phyloP scores from a whole-genome alignment of 2,888 invertebrate genomes.

The Ormyrus rosae region DNA sequence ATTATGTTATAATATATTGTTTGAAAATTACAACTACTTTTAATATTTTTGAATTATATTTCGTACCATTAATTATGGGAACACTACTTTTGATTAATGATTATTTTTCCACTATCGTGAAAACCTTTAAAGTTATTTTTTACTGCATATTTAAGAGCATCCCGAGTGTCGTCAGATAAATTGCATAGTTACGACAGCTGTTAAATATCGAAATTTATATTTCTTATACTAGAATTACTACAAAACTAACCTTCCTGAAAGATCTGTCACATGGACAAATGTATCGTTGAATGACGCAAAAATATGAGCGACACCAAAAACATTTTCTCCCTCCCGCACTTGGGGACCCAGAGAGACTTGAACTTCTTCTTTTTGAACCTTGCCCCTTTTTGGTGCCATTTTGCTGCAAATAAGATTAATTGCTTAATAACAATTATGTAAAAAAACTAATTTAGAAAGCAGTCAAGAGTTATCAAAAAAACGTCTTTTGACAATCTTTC shows the following conservation, averaged over 20 bases:
- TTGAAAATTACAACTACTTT: too few species aligned
- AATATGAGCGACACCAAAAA: constrained; percentile 99
- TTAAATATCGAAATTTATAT: too few species aligned
- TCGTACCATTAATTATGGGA: too few species aligned
- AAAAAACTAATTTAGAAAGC: neutral
- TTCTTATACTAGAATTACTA: neutral
- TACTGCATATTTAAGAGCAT: constrained; percentile 62
- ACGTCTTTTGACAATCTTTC: neutral
- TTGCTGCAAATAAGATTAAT: constrained; percentile 55
- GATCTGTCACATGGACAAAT: constrained; percentile 99
- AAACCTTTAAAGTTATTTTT: constrained; percentile 61
- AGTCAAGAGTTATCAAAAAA: constrained; percentile 9
- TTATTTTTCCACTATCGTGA: constrained; percentile 68
- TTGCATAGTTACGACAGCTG: too few species aligned
- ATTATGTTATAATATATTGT: too few species aligned
- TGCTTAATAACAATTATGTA: neutral
- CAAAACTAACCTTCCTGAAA: constrained; percentile 89
- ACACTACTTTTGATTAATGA: neutral
- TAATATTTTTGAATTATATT: too few species aligned
- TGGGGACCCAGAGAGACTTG: constrained; percentile 97
- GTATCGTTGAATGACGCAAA: constrained; percentile 99
- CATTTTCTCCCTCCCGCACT: constrained; percentile 97
- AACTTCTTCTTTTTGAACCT: constrained; percentile 97
- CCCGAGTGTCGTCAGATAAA: constrained; percentile 63
- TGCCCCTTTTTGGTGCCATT: constrained; percentile 99